phyloP scores from a whole-genome alignment of 92 coral and sea anemone species.

The Epizoanthus rinbou region DNA sequence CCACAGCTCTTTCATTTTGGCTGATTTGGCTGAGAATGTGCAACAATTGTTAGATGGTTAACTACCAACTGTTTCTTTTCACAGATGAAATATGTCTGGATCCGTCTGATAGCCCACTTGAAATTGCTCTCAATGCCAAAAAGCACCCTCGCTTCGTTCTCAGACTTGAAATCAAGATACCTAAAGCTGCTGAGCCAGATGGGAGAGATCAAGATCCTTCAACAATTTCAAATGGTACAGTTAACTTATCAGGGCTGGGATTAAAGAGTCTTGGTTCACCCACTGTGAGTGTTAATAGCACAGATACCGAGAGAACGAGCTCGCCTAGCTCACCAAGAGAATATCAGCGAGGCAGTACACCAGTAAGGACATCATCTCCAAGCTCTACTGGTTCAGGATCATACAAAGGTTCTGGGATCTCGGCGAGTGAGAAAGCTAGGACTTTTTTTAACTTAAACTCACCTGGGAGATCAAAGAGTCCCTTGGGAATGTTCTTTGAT shows the following conservation, averaged over 20 bases:
- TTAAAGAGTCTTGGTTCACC: slow-evolving; percentile 14
- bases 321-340: neutral
- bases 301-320: neutral
- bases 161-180: slow-evolving; percentile 71
- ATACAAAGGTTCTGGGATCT: slow-evolving; percentile 39
- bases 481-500: slow-evolving; percentile 83
- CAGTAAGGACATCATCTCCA: slow-evolving; percentile 34
- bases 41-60: neutral
- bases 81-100: slow-evolving; percentile 96
- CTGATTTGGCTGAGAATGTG: too few relatives aligned
- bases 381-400: slow-evolving; percentile 54
- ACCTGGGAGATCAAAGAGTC: slow-evolving; percentile 54
- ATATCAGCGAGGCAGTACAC: slow-evolving; percentile 40
- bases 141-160: slow-evolving; percentile 86
- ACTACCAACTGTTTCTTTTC: slow-evolving; percentile 14
- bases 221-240: slow-evolving; percentile 49
- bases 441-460: slow-evolving; percentile 62
- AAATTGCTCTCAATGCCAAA: slow-evolving; percentile 91
- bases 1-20: too few relatives aligned
- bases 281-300: slow-evolving; percentile 6
- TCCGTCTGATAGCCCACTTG: slow-evolving; percentile 94
- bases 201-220: slow-evolving; percentile 11
- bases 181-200: slow-evolving; percentile 6
- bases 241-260: slow-evolving; percentile 24
- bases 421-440: slow-evolving; percentile 53